Evolutionary conservation across 35 echinoderm and acorn worm genomes (phyloP), one percentile per base, ranked within the genome.

Genomic region (Hemicentrotus pulcherrimus): DNA sequence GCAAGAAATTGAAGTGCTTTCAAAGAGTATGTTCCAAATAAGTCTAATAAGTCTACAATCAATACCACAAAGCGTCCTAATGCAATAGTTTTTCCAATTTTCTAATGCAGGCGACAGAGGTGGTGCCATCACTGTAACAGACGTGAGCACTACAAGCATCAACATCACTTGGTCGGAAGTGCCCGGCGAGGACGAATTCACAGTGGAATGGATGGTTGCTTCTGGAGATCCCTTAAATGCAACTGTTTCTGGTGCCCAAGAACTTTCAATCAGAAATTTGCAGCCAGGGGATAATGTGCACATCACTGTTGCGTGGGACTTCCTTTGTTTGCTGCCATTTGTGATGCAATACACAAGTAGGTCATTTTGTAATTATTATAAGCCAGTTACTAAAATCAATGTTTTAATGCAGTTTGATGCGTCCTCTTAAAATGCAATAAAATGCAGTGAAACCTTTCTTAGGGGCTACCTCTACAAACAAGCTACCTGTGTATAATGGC

Each of bases 91-190:
- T 86, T 86, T 22, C 13, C 0, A 45, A 4, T 90, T 33, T 22
- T 90, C 88, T 33, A 90, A 2, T 10, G 28, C 91, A 93, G 91
- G 48, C 46, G 48, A 47, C 30, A 32, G 91, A n/a, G 91, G 91
- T 31, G 91, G 91, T 5, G 28, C 32, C 10, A 93, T 93, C 48
- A 58, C 35, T 31, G 48, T 93, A 4, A 47, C 48, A 2, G 48
- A 58, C 10, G 91, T 93, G 46, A 93, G 14, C 91, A 93, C 91
- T 28, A 31, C 45, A 2, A 93, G 46, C 46, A 4, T 93, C 18
- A 93, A 93, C n/a, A 50, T 93, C n/a, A 48, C 91, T 13, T 93
- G 91, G 91, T 50, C 91, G 14, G 46, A 47, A 31, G 91, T 93
- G 15, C 18, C n/a, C 4, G 48, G 48, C 22, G 48, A 47, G 28